Evolutionary conservation across 2,797 vertebrate species (phyloP).

Genomic region (Tenualosa ilisha): DNA sequence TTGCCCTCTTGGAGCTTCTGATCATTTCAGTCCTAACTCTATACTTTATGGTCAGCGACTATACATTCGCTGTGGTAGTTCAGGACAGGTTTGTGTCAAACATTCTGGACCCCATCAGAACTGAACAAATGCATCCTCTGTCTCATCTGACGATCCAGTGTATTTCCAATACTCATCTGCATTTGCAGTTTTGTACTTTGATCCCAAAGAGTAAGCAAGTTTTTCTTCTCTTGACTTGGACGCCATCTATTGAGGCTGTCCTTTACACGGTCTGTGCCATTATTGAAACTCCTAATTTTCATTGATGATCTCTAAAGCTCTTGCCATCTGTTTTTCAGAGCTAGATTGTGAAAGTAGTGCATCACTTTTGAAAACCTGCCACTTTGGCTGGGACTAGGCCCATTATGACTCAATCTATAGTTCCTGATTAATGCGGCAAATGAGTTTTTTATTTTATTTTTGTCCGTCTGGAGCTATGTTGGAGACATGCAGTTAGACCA

Average conservation of each 20-base stretch:
- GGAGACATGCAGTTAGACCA: too few species aligned
- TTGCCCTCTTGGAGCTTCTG: background rate
- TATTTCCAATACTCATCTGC: background rate
- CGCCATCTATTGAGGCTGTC: background rate
- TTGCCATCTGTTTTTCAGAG: background rate
- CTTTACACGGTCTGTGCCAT: background rate
- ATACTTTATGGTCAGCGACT: background rate
- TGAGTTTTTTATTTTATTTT: background rate
- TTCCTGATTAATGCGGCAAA: background rate
- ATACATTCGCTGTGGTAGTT: background rate
- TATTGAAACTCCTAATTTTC: background rate
- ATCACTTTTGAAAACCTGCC: background rate
- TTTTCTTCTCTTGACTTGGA: background rate
- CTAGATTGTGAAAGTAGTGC: background rate
- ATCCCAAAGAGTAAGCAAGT: background rate
- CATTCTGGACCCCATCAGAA: background rate
- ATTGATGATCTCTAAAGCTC: background rate
- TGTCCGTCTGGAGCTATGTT: too few species aligned
- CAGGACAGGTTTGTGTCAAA: background rate
- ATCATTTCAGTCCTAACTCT: background rate
- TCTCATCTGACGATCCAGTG: background rate
- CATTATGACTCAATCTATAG: background rate
- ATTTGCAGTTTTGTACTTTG: background rate
- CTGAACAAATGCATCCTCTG: background rate
- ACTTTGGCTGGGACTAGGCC: background rate